phyloP scores from a whole-genome alignment of 2,888 invertebrate genomes.

The Cecidostiba fungosa region DNA sequence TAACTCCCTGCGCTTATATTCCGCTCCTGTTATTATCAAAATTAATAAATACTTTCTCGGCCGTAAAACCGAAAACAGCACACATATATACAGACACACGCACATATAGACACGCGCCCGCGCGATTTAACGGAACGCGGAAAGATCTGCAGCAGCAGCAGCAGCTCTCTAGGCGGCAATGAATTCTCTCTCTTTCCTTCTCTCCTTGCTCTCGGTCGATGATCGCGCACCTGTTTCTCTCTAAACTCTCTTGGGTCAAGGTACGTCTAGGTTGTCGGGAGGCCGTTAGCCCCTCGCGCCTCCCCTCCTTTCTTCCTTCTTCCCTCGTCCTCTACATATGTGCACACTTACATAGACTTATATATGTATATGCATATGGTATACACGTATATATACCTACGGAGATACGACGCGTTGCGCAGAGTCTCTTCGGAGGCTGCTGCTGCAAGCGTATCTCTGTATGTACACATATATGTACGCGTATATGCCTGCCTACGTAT shows the following conservation, averaged over 20 bases:
- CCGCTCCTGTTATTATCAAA: constrained; percentile 22
- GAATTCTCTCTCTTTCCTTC: constrained; percentile 37
- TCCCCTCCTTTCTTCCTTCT: constrained; percentile 67
- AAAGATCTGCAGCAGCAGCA: constrained; percentile 24
- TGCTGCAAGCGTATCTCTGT: neutral
- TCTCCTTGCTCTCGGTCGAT: constrained; percentile 43
- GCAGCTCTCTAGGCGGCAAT: constrained; percentile 31
- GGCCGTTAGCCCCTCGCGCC: constrained; percentile 77
- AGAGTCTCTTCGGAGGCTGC: constrained; percentile 47
- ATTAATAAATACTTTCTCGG: constrained; percentile 27
- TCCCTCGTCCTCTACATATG: constrained; percentile 56
- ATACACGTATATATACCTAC: constrained; percentile 28
- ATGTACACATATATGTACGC: neutral
- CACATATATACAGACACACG: neutral
- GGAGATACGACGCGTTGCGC: constrained; percentile 18
- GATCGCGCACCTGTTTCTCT: constrained; percentile 76
- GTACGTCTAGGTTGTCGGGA: constrained; percentile 78
- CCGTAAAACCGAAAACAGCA: constrained; percentile 40
- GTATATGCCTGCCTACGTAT: constrained; percentile 67
- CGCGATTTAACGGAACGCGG: constrained; percentile 51
- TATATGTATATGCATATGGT: constrained; percentile 9
- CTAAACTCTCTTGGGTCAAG: constrained; percentile 77
- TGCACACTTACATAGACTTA: constrained; percentile 10
- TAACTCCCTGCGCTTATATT: neutral
- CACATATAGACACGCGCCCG: neutral